A percentile compares a stretch with the other conserved stretches of the same genome.
Evolutionary conservation across 2,113 vertebrate genomes (phyloP).

Genomic region (Plectropomus leopardus): DNA sequence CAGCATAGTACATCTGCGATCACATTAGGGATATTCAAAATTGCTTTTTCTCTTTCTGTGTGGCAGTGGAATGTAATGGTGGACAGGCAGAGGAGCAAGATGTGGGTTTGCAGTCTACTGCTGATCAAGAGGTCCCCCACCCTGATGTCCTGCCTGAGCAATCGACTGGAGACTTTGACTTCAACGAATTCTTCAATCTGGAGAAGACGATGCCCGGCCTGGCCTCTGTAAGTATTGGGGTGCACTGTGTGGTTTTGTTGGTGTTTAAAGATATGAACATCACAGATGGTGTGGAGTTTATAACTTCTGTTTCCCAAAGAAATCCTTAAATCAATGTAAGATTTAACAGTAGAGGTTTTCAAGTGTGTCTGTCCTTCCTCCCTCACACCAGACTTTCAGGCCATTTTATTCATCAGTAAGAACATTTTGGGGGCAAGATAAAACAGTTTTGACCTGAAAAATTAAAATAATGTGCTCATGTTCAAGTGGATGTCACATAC

Average conservation of each 20-base stretch:
- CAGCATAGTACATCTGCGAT: neutral
- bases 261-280: conserved; percentile 24
- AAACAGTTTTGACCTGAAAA: neutral
- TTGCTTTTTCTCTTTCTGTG: conserved; percentile 10
- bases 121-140: conserved; percentile 95
- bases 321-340: neutral
- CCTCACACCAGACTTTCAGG: neutral
- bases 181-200: conserved; percentile 99
- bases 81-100: conserved; percentile 88
- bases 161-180: conserved; percentile 95
- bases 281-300: conserved; percentile 32
- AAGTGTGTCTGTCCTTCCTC: neutral
- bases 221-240: conserved; percentile 93
- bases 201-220: conserved; percentile 97
- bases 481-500: neutral
- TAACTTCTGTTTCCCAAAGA: neutral
- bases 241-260: conserved; percentile 50
- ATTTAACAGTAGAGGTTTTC: conserved; percentile 52
- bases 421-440: neutral
- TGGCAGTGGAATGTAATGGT: conserved; percentile 91
- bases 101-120: conserved; percentile 83
- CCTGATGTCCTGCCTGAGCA: conserved; percentile 90
- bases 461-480: neutral
- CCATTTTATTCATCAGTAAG: neutral
- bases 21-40: neutral